Conservation (phyloP, 2,113 vertebrate genomes). For the Onychostoma macrolepis region DNA sequence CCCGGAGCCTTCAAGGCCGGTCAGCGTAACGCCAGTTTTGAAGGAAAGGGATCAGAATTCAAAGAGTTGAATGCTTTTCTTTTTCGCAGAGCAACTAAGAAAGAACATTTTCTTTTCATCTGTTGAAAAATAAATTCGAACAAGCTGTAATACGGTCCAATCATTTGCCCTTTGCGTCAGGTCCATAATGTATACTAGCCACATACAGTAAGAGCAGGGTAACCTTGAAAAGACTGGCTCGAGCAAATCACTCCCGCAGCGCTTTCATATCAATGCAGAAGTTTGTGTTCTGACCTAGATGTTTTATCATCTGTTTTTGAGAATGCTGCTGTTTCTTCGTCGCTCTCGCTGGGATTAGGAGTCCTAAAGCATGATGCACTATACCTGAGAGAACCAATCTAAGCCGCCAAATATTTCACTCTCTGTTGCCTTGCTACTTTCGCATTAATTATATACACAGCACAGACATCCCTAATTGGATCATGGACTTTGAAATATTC, state of each 20-base stretch:
- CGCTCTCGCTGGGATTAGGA: background rate
- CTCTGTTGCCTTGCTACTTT: constrained; percentile 26
- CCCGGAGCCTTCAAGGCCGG: constrained; percentile 3
- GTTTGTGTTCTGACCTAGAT: constrained; percentile 37
- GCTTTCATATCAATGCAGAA: constrained; percentile 10
- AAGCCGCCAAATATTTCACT: constrained; percentile 8
- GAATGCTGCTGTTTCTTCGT: constrained; percentile 16
- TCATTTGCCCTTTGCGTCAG: background rate
- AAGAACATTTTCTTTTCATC: background rate
- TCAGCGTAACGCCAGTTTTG: background rate
- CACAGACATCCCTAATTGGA: constrained; percentile 63
- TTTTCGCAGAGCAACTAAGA: background rate
- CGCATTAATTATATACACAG: constrained; percentile 40
- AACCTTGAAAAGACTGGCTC: background rate
- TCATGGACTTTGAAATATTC: constrained; percentile 60
- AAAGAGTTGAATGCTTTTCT: background rate
- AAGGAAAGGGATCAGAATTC: background rate
- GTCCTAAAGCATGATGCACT: constrained; percentile 31
- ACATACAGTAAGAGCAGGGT: background rate
- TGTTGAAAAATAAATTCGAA: background rate
- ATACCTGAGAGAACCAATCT: constrained; percentile 37
- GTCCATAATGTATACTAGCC: background rate
- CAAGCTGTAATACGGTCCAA: background rate
- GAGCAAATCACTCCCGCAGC: background rate
- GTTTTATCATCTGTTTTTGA: constrained; percentile 44